These are phyloP conservation scores for Hippocampus guttulatus DNA, from an alignment of 2,113 vertebrate species.

Conservation along the genomic window DNA sequence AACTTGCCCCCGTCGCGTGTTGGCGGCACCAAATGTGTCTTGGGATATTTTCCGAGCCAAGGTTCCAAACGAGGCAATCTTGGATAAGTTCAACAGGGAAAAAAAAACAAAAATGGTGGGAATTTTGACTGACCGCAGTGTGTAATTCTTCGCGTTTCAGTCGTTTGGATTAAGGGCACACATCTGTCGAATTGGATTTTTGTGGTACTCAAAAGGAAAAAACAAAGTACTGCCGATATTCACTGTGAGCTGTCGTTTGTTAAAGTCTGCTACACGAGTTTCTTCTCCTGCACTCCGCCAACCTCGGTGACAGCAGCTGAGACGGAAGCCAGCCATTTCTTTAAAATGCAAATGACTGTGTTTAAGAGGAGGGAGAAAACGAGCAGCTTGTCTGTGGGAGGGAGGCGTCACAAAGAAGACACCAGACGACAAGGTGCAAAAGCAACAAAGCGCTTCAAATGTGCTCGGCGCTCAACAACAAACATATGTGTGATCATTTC, in stretches of 20 bases:
- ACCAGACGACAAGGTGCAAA: conserved; percentile 60
- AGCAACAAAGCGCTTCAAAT: conserved; percentile 48
- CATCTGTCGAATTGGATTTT: too few species aligned
- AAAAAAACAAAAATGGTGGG: too few species aligned
- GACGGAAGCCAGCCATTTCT: conserved; percentile 57
- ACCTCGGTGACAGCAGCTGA: conserved; percentile 58
- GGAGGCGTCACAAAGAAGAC: conserved; percentile 59
- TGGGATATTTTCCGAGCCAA: too few species aligned
- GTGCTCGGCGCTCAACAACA: conserved; percentile 47
- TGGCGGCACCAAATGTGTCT: too few species aligned
- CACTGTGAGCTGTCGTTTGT: conserved; percentile 40
- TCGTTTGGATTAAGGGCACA: too few species aligned
- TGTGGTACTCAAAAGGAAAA: too few species aligned
- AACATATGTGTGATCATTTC: conserved; percentile 56
- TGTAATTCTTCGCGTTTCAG: too few species aligned
- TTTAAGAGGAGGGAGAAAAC: conserved; percentile 49
- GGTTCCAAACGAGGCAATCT: too few species aligned
- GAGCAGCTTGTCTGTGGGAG: conserved; percentile 67
- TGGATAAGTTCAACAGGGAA: too few species aligned
- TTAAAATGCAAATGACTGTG: conserved; percentile 68
- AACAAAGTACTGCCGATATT: conserved; percentile 2
- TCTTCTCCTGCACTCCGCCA: conserved; percentile 41
- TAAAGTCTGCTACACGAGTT: conserved; percentile 54
- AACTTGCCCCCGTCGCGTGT: too few species aligned
- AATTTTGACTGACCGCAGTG: too few species aligned